Percentiles rank a stretch among this genome's conserved stretches.
These are phyloP conservation scores for Tapirus indicus DNA, from an alignment of 2,797 vertebrate species.

Conservation along the genomic window DNA sequence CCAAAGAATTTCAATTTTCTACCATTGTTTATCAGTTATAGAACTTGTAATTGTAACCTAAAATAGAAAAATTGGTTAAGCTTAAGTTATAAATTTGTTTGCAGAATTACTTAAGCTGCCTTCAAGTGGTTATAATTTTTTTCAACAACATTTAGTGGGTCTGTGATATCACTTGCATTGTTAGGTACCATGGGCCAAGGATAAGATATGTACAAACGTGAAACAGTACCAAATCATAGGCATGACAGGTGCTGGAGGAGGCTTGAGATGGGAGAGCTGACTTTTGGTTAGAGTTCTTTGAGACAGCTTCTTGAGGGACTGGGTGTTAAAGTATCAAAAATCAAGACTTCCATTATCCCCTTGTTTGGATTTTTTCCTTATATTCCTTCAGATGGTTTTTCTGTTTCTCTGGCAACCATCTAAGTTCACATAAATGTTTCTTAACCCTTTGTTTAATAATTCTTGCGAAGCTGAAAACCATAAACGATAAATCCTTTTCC, in stretches of 20 bases:
- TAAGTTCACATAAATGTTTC: not conserved
- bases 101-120: not conserved
- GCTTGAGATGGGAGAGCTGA: not conserved
- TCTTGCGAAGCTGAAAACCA: not conserved
- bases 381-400: conserved; percentile 20
- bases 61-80: conserved; percentile 30
- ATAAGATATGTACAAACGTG: not conserved
- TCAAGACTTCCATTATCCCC: not conserved
- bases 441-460: not conserved
- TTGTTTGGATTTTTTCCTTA: not conserved
- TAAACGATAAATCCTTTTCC: not conserved
- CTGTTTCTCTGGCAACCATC: not conserved
- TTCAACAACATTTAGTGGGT: not conserved
- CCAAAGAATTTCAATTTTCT: conserved; percentile 32
- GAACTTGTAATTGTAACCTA: conserved; percentile 27
- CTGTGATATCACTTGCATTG: not conserved
- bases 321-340: not conserved
- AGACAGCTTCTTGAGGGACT: not conserved
- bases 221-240: not conserved
- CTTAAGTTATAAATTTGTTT: conserved; percentile 5
- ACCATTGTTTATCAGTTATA: not conserved
- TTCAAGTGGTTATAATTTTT: not conserved
- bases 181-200: not conserved
- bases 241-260: not conserved
- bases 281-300: not conserved